Conservation (phyloP, 2,888 invertebrate species). For the Cosmopolites sordidus region DNA sequence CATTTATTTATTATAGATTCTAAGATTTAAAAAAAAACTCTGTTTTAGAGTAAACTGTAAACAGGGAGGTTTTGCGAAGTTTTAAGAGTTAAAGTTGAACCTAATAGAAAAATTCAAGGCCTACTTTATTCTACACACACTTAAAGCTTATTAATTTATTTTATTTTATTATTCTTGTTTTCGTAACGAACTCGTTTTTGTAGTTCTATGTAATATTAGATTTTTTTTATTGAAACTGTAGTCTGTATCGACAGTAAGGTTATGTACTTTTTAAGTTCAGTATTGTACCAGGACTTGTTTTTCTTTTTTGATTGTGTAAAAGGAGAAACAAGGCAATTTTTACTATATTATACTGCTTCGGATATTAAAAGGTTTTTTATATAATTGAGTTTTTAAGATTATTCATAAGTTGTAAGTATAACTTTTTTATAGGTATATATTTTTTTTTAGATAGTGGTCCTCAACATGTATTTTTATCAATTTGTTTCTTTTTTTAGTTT, state of each 20-base stretch:
- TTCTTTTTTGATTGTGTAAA: background rate
- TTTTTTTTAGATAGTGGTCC: slow-evolving; percentile 32
- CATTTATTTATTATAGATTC: no score
- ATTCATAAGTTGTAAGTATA: slow-evolving; percentile 9
- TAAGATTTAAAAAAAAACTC: no score
- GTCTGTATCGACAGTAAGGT: slow-evolving; percentile 3
- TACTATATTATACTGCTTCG: slow-evolving; percentile 10
- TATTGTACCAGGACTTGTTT: slow-evolving; percentile 10
- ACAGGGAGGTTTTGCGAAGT: no score
- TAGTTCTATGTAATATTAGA: slow-evolving; percentile 11
- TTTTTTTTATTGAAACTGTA: slow-evolving; percentile 1
- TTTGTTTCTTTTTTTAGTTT: slow-evolving; percentile 42
- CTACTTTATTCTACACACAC: slow-evolving; percentile 6
- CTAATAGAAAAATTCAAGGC: background rate
- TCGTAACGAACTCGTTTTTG: slow-evolving; percentile 14
- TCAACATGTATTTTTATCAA: slow-evolving; percentile 43
- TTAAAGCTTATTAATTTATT: slow-evolving; percentile 3
- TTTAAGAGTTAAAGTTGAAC: no score
- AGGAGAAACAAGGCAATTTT: background rate
- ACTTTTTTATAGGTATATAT: slow-evolving; percentile 22
- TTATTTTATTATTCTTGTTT: slow-evolving; percentile 3
- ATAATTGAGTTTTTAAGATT: slow-evolving; percentile 14
- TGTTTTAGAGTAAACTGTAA: no score
- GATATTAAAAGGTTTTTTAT: slow-evolving; percentile 9
- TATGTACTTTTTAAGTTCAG: slow-evolving; percentile 10